Evolutionary conservation across 2,888 invertebrate genomes (phyloP).

Genomic region (Ochropacha duplaris): DNA sequence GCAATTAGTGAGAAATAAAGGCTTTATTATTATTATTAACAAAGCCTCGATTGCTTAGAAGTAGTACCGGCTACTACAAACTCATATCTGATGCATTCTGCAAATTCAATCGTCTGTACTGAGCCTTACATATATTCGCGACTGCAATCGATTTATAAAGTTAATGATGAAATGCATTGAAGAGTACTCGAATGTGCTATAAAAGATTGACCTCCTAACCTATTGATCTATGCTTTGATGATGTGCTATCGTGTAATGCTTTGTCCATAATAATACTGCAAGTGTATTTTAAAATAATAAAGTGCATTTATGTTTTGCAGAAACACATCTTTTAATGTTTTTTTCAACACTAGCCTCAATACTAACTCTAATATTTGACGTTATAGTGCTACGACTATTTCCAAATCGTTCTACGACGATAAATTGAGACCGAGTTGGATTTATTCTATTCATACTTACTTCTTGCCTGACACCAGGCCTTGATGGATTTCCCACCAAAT

Average conservation of each 20-base stretch:
- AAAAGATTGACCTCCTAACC: background rate
- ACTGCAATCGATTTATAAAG: background rate
- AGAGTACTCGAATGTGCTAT: background rate
- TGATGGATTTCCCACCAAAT: conserved; percentile 58
- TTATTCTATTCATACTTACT: too few relatives aligned
- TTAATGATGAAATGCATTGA: background rate
- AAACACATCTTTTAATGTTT: background rate
- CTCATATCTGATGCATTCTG: too few relatives aligned
- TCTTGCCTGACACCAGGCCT: conserved; percentile 64
- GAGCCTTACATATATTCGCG: background rate
- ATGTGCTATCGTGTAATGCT: background rate
- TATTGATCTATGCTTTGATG: background rate
- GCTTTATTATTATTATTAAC: too few relatives aligned
- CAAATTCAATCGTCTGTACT: too few relatives aligned
- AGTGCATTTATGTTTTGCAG: background rate
- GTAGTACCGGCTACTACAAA: too few relatives aligned
- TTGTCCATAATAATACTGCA: background rate
- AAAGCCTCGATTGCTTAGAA: too few relatives aligned
- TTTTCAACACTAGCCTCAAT: background rate
- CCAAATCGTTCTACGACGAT: too few relatives aligned
- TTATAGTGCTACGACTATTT: too few relatives aligned
- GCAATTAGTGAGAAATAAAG: too few relatives aligned
- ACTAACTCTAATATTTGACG: too few relatives aligned
- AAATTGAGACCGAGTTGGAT: too few relatives aligned
- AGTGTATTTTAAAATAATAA: background rate